Evolutionary conservation across 2,113 vertebrate genomes (phyloP).

Genomic region (Burhinus oedicnemus): DNA sequence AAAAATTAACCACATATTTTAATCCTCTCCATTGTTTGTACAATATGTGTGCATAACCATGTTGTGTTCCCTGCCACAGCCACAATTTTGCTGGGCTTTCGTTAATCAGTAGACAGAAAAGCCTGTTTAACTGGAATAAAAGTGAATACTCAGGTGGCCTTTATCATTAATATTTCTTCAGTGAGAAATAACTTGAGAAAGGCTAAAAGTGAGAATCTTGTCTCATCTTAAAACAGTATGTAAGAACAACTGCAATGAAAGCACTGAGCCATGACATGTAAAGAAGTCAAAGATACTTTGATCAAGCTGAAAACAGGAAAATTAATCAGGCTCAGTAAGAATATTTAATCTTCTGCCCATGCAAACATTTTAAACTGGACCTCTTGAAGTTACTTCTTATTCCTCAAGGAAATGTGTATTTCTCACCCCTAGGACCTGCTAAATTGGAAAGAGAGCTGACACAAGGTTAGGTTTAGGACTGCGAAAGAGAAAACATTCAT

Average conservation of each 20-base stretch:
- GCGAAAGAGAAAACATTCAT: not conserved
- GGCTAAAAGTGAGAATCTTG: not conserved
- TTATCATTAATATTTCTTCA: not conserved
- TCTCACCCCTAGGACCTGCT: not conserved
- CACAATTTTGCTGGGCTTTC: not conserved
- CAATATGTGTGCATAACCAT: not conserved
- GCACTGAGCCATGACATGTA: not conserved
- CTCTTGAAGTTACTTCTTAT: not conserved
- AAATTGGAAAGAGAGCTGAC: not conserved
- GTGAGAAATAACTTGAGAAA: not conserved
- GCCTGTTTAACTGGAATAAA: not conserved
- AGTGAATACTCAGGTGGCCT: not conserved
- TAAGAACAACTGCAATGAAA: not conserved
- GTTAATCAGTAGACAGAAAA: not conserved
- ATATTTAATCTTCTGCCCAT: not conserved
- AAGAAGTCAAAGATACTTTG: not conserved
- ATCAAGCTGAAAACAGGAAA: not conserved
- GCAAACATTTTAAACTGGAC: not conserved
- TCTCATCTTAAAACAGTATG: not conserved
- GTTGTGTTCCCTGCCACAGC: not conserved
- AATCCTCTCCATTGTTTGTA: not conserved
- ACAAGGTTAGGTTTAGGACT: not conserved
- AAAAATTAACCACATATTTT: not conserved
- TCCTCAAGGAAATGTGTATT: not conserved
- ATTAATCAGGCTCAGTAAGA: not conserved